phyloP scores from a whole-genome alignment of 2,888 invertebrate genomes.

The Tuberolachnus salignus region DNA sequence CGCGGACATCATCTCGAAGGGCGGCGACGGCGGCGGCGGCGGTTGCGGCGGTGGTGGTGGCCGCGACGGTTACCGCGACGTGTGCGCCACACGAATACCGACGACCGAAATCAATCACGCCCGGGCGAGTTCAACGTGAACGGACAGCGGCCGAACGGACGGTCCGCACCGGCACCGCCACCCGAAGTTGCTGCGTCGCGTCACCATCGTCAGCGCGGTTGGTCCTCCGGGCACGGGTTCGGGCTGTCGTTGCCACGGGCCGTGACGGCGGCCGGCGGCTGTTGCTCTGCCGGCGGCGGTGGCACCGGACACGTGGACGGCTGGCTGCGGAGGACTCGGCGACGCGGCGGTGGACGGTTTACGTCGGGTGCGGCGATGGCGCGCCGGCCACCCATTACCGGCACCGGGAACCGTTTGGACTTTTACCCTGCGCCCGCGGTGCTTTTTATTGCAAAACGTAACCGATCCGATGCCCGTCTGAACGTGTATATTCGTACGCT shows the following conservation, averaged over 20 bases:
- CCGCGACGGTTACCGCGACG: background rate
- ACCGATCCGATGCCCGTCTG: too few relatives aligned
- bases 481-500: too few relatives aligned
- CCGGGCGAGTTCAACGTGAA: too few relatives aligned
- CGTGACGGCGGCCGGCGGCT: background rate
- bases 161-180: too few relatives aligned
- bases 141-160: too few relatives aligned
- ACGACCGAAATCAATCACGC: background rate
- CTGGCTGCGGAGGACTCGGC: background rate
- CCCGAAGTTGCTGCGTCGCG: too few relatives aligned
- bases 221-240: background rate
- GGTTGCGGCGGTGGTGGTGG: background rate
- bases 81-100: background rate
- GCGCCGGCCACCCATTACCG: conserved; percentile 34
- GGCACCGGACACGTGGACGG: background rate
- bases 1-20: background rate
- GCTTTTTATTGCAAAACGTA: too few relatives aligned
- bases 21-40: background rate
- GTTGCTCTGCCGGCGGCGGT: background rate
- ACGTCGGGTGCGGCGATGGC: background rate
- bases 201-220: background rate
- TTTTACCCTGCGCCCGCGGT: background rate
- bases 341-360: conserved; percentile 5
- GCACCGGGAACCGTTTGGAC: background rate
- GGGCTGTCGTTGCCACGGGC: background rate